phyloP scores from a whole-genome alignment of 2,797 vertebrate genomes.

The Melanotaenia trifasciata region DNA sequence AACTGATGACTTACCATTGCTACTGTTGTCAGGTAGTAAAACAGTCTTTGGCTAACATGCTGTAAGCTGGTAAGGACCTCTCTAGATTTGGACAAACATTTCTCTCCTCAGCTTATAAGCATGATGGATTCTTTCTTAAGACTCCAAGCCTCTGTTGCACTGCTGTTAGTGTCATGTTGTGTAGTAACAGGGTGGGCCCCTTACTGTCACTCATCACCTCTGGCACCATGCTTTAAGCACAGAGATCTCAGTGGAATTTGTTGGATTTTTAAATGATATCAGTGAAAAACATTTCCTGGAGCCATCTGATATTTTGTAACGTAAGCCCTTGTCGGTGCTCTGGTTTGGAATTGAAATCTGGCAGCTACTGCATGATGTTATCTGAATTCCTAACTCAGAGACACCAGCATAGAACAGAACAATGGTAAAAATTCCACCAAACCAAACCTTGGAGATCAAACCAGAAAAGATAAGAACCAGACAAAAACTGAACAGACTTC shows the following conservation, averaged over 20 bases:
- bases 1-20: slow-evolving; percentile 34
- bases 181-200: slow-evolving; percentile 12
- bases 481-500: slow-evolving; percentile 18
- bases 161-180: slow-evolving; percentile 45
- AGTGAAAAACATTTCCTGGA: background rate
- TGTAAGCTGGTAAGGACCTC: slow-evolving; percentile 43
- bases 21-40: slow-evolving; percentile 11
- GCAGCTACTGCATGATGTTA: background rate
- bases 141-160: slow-evolving; percentile 21
- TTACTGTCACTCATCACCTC: slow-evolving; percentile 41
- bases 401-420: slow-evolving; percentile 2
- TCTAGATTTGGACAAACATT: slow-evolving; percentile 45
- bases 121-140: slow-evolving; percentile 33
- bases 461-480: slow-evolving; percentile 20
- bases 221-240: slow-evolving; percentile 3
- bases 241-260: background rate
- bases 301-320: background rate
- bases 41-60: slow-evolving; percentile 27
- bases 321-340: background rate
- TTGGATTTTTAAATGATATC: background rate
- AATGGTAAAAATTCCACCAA: slow-evolving; percentile 21
- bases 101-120: slow-evolving; percentile 51
- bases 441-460: slow-evolving; percentile 18
- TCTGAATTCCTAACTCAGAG: background rate
- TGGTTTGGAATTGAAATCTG: background rate